Conservation (phyloP, 2,113 vertebrate species). For the Lontra canadensis region DNA sequence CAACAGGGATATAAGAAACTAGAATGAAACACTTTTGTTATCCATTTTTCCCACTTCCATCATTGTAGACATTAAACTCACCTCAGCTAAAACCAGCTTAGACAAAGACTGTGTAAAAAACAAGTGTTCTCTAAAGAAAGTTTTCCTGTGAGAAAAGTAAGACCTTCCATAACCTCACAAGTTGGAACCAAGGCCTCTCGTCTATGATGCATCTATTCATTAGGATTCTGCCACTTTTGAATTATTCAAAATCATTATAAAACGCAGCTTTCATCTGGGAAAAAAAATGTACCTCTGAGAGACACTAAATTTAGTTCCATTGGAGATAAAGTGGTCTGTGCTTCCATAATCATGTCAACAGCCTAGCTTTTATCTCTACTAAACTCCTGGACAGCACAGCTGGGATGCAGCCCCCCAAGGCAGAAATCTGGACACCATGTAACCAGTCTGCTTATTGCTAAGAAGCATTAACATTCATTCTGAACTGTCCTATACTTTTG, state of each 20-base stretch:
- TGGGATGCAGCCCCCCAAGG: slow-evolving; percentile 14
- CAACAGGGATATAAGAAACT: background rate
- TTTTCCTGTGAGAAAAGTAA: background rate
- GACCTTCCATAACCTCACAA: slow-evolving; percentile 37
- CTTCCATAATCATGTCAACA: slow-evolving; percentile 28
- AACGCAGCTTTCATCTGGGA: slow-evolving; percentile 55
- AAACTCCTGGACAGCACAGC: background rate
- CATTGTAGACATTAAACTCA: background rate
- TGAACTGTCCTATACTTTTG: background rate
- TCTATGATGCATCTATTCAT: slow-evolving; percentile 26
- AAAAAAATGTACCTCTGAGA: slow-evolving; percentile 9
- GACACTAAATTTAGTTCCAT: slow-evolving; percentile 62
- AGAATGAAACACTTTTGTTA: background rate
- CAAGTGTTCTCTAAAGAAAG: slow-evolving; percentile 3
- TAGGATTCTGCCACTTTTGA: slow-evolving; percentile 61
- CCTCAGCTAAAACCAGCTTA: background rate
- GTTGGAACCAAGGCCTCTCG: slow-evolving; percentile 24
- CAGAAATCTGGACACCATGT: slow-evolving; percentile 14
- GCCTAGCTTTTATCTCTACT: slow-evolving; percentile 55
- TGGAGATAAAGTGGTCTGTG: slow-evolving; percentile 31
- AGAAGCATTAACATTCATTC: background rate
- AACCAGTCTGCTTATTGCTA: slow-evolving; percentile 6
- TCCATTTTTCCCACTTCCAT: background rate
- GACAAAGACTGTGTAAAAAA: background rate
- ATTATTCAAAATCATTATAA: slow-evolving; percentile 68